Evolutionary conservation across 2,888 invertebrate species (phyloP).

Genomic region (Nephrocerus scutellatus): DNA sequence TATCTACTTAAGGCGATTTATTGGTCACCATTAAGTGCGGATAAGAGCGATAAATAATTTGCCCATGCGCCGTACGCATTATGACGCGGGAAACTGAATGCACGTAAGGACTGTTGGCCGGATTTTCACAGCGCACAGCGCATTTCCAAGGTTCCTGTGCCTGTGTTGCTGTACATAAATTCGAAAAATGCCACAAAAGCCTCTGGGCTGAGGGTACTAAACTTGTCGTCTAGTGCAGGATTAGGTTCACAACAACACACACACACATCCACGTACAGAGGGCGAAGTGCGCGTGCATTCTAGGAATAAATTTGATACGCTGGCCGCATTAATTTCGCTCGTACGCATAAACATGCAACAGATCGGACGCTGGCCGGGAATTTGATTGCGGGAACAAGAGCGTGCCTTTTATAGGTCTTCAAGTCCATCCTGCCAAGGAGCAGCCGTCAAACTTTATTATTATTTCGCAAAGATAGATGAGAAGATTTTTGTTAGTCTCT

Average conservation of each 20-base stretch:
- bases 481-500: slow-evolving; percentile 20
- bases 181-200: too few relatives aligned
- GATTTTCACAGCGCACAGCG: too few relatives aligned
- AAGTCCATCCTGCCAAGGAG: neutral
- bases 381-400: slow-evolving; percentile 24
- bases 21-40: slow-evolving; percentile 24
- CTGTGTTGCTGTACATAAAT: too few relatives aligned
- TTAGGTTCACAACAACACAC: too few relatives aligned
- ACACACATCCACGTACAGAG: slow-evolving; percentile 15
- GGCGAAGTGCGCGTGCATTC: too few relatives aligned
- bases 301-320: slow-evolving; percentile 23
- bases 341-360: too few relatives aligned
- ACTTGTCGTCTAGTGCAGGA: too few relatives aligned
- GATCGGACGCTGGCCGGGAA: slow-evolving; percentile 16
- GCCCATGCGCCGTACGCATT: slow-evolving; percentile 22
- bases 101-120: too few relatives aligned
- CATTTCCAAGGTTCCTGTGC: too few relatives aligned
- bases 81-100: too few relatives aligned
- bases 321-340: too few relatives aligned
- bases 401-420: slow-evolving; percentile 11
- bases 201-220: too few relatives aligned
- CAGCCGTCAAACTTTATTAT: slow-evolving; percentile 2
- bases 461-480: slow-evolving; percentile 20
- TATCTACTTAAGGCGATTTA: slow-evolving; percentile 25
- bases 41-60: slow-evolving; percentile 25